These are phyloP conservation scores for Drepana arcuata DNA, from an alignment of 1,140 invertebrate species.

Conservation along the genomic window DNA sequence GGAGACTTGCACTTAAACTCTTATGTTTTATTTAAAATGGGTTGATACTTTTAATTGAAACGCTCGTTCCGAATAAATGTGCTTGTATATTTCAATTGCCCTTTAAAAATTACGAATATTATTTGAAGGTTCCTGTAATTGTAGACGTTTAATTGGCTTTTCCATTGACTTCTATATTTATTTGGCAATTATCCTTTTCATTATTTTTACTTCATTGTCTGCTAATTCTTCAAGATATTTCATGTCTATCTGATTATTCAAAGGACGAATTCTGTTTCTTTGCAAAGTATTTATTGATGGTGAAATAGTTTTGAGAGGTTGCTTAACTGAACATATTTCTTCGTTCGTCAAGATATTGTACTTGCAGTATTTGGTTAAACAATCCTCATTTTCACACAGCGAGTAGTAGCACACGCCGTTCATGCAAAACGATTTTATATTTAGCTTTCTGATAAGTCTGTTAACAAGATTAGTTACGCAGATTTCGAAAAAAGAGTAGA, in stretches of 20 bases:
- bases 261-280: slow-evolving; percentile 7
- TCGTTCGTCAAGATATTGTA: slow-evolving; percentile 32
- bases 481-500: slow-evolving; percentile 20
- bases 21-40: no score
- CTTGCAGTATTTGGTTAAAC: slow-evolving; percentile 28
- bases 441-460: slow-evolving; percentile 26
- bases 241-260: neutral
- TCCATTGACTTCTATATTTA: no score
- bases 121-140: no score
- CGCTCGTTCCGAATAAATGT: no score
- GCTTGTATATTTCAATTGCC: no score
- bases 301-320: no score
- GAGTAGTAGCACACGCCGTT: slow-evolving; percentile 43
- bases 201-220: slow-evolving; percentile 20
- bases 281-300: slow-evolving; percentile 8
- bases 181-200: slow-evolving; percentile 25
- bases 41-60: no score
- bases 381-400: slow-evolving; percentile 21
- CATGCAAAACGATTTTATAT: slow-evolving; percentile 30
- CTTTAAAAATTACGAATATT: no score
- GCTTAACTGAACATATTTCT: slow-evolving; percentile 26
- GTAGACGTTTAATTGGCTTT: no score
- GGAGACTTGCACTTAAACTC: no score
- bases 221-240: slow-evolving; percentile 11
- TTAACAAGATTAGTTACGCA: slow-evolving; percentile 31